Percentiles rank a stretch among this genome's conserved stretches.
These are phyloP conservation scores for Dipodomys merriami DNA, from an alignment of 2,113 vertebrate species.

Conservation along the genomic window DNA sequence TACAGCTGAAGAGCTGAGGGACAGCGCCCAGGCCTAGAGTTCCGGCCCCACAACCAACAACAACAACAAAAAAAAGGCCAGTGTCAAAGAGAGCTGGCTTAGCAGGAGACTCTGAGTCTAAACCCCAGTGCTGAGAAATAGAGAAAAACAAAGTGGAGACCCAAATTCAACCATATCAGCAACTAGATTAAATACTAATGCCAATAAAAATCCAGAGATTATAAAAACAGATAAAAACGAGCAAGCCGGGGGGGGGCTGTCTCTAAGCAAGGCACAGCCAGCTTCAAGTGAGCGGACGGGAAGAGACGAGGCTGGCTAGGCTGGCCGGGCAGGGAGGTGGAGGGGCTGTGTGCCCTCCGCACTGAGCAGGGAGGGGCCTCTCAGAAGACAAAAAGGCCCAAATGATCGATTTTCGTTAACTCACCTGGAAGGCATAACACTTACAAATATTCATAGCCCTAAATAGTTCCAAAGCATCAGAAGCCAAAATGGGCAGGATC, in stretches of 20 bases:
- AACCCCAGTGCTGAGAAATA: too few species aligned
- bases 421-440: neutral
- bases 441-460: neutral
- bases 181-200: neutral
- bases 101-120: too few species aligned
- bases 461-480: neutral
- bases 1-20: too few species aligned
- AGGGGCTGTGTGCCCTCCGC: neutral
- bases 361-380: too few species aligned
- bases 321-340: neutral
- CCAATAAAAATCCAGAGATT: neutral
- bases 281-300: neutral
- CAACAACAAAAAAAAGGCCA: too few species aligned
- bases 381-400: neutral
- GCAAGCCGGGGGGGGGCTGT: neutral
- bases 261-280: neutral
- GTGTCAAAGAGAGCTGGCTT: too few species aligned
- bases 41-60: too few species aligned
- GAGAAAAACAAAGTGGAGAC: neutral
- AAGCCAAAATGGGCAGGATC: neutral
- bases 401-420: neutral
- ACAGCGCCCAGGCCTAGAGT: too few species aligned
- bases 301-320: neutral
- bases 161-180: neutral
- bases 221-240: neutral